Conservation (phyloP, 2,888 invertebrate species). For the Pogonocherus hispidulus region DNA sequence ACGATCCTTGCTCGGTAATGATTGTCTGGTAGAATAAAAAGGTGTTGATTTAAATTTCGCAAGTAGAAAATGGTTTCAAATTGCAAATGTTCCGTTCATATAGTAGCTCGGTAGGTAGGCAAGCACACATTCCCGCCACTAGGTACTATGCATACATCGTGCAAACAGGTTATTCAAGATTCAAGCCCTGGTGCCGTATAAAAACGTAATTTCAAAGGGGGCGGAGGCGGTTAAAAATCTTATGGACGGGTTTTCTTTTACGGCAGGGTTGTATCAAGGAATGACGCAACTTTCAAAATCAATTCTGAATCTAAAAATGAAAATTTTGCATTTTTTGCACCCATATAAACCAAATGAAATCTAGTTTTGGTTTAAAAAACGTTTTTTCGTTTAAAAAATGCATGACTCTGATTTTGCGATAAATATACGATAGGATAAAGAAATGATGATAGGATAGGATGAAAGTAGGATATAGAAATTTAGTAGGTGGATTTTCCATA, state of each 20-base stretch:
- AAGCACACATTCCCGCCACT: slow-evolving; percentile 48
- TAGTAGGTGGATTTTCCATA: too few relatives aligned
- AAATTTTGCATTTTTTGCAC: too few relatives aligned
- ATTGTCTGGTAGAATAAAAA: slow-evolving; percentile 49
- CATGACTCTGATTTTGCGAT: too few relatives aligned
- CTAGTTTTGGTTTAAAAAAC: too few relatives aligned
- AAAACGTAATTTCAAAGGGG: slow-evolving; percentile 65
- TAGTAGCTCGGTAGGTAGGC: slow-evolving; percentile 43
- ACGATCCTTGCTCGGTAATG: slow-evolving; percentile 40
- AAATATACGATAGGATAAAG: too few relatives aligned
- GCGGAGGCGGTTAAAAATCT: slow-evolving; percentile 68
- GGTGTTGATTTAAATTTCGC: slow-evolving; percentile 61
- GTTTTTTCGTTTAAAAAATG: too few relatives aligned
- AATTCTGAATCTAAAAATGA: too few relatives aligned
- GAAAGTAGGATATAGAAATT: too few relatives aligned
- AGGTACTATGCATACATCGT: slow-evolving; percentile 31
- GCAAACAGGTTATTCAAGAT: slow-evolving; percentile 67
- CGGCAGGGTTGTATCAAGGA: not conserved
- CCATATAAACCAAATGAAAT: too few relatives aligned
- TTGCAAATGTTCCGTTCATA: slow-evolving; percentile 57
- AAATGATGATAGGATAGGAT: too few relatives aligned
- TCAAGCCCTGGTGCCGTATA: slow-evolving; percentile 57
- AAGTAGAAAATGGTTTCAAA: slow-evolving; percentile 56
- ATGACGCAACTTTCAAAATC: too few relatives aligned
- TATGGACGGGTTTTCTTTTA: slow-evolving; percentile 57